These are phyloP conservation scores for Cairina moschata DNA, from an alignment of 2,113 vertebrate genomes.

Conservation along the genomic window DNA sequence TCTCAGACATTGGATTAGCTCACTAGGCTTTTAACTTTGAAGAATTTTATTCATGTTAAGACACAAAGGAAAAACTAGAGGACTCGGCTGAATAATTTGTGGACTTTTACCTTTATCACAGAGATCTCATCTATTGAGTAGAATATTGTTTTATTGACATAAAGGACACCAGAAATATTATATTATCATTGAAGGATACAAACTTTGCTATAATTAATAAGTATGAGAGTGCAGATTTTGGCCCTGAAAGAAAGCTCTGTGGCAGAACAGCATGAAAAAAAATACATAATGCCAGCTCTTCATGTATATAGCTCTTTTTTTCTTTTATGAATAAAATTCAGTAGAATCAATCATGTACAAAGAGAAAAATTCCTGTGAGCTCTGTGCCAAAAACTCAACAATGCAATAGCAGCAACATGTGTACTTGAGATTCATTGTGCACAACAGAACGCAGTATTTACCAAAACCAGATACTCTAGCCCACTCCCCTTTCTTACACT, in stretches of 20 bases:
- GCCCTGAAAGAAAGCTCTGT: neutral
- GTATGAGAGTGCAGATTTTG: neutral
- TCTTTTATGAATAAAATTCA: neutral
- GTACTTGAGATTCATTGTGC: neutral
- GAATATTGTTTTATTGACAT: neutral
- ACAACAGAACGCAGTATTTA: neutral
- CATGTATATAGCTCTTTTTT: neutral
- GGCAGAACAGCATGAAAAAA: neutral
- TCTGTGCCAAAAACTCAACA: neutral
- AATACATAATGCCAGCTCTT: neutral
- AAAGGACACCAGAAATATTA: neutral
- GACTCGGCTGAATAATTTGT: neutral
- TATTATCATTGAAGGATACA: neutral
- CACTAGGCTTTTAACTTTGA: neutral
- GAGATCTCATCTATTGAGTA: neutral
- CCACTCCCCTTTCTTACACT: neutral
- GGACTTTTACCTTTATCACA: neutral
- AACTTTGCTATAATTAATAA: neutral
- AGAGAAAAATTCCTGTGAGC: neutral
- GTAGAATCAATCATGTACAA: neutral
- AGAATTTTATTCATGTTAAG: neutral
- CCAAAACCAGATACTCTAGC: neutral
- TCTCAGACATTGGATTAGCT: neutral
- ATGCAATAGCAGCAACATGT: rapidly evolving
- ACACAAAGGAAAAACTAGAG: neutral